These are phyloP conservation scores for Aphelocoma californica DNA, from an alignment of 2,797 vertebrate species.

Conservation along the genomic window DNA sequence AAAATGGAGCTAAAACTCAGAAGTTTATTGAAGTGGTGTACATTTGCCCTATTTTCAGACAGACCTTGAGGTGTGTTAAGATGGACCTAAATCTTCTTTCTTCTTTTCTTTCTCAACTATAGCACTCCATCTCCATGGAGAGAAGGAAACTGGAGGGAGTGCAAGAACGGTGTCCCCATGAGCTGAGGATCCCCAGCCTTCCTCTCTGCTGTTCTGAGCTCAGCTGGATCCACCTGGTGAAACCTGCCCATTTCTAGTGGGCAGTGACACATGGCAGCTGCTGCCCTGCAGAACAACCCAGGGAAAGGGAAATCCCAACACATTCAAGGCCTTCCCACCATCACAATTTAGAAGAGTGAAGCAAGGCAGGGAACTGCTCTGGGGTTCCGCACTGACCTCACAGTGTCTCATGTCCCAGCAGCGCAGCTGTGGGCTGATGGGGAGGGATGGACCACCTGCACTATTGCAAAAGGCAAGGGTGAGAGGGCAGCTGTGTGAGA, in stretches of 20 bases:
- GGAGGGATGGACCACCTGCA: background rate
- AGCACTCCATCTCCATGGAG: background rate
- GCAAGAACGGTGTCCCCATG: background rate
- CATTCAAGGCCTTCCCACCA: background rate
- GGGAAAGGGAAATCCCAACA: background rate
- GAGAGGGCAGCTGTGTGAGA: background rate
- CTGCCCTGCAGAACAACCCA: background rate
- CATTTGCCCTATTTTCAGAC: background rate
- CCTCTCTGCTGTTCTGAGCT: background rate
- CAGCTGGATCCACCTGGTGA: background rate
- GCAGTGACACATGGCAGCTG: background rate
- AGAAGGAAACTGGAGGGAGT: background rate
- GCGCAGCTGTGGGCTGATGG: background rate
- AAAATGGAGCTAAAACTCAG: background rate
- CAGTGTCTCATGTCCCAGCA: background rate
- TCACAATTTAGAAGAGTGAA: background rate
- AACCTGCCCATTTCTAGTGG: background rate
- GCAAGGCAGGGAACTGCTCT: background rate
- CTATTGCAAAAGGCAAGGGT: background rate
- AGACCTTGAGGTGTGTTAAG: background rate
- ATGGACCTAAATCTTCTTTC: background rate
- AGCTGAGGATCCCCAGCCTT: background rate
- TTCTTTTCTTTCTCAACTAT: background rate
- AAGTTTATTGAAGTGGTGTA: background rate
- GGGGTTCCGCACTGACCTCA: background rate